phyloP scores from a whole-genome alignment of 2,797 vertebrate genomes.

The Xenops minutus region DNA sequence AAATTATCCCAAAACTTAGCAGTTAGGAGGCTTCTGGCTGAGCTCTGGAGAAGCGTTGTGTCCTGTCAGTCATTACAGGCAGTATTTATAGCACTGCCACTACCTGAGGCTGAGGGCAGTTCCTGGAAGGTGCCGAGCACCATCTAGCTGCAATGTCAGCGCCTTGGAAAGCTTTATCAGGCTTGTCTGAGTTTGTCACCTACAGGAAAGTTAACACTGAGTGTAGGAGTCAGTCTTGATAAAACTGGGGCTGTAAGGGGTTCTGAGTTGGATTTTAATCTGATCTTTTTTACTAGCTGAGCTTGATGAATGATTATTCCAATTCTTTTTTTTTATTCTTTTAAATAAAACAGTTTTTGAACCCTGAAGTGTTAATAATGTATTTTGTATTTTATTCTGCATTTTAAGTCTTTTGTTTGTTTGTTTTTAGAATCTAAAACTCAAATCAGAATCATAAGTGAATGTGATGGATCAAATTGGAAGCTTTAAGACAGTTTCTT shows the following conservation, averaged over 20 bases:
- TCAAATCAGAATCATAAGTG: neutral
- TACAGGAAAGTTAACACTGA: neutral
- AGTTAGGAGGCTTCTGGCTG: neutral
- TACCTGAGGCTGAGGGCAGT: neutral
- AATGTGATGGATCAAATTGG: neutral
- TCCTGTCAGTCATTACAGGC: accelerated
- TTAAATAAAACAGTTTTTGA: neutral
- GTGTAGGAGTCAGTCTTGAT: neutral
- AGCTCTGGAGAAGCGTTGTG: neutral
- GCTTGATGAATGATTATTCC: neutral
- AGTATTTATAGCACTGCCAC: accelerated
- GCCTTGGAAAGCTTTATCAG: neutral
- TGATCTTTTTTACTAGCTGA: neutral
- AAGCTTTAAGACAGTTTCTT: neutral
- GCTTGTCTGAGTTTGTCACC: neutral
- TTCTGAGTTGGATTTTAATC: neutral
- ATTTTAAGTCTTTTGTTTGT: neutral
- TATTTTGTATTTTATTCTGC: neutral
- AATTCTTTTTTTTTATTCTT: accelerated
- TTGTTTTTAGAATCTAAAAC: neutral
- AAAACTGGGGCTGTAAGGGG: neutral
- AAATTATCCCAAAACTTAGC: neutral
- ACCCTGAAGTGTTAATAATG: neutral
- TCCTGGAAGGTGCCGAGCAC: neutral
- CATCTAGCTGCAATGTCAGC: neutral